Conservation (phyloP, 2,888 invertebrate genomes). For the Mamestra brassicae region DNA sequence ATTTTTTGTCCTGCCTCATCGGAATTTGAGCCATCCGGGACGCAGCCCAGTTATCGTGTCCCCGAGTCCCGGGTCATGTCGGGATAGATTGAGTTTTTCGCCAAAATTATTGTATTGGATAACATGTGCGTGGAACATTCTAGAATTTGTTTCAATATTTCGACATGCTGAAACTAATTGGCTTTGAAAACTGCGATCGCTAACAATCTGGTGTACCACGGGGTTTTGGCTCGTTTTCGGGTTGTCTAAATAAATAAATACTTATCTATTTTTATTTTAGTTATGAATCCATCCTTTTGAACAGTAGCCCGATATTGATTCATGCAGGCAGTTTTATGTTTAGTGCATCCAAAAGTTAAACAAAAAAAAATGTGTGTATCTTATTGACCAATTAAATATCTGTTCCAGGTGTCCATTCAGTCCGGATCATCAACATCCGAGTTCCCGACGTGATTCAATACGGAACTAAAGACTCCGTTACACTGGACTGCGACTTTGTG, state of each 20-base stretch:
- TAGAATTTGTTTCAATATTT: conserved; percentile 44
- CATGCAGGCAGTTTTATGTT: background rate
- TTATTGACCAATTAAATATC: background rate
- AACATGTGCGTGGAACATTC: conserved; percentile 21
- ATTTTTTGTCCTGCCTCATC: conserved; percentile 68
- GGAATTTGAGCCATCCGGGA: conserved; percentile 61
- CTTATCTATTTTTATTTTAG: background rate
- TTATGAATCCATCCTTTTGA: background rate
- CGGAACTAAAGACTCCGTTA: conserved; percentile 90
- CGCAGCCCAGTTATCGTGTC: conserved; percentile 48
- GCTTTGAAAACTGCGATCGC: conserved; percentile 15
- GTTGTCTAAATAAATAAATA: background rate
- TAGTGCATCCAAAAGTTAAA: background rate
- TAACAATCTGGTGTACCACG: conserved; percentile 14
- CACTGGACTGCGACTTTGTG: conserved; percentile 94
- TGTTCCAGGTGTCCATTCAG: conserved; percentile 88
- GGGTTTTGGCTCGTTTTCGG: conserved; percentile 4
- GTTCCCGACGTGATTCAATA: conserved; percentile 92
- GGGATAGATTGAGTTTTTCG: conserved; percentile 52
- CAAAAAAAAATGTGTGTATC: background rate
- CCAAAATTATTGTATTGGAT: conserved; percentile 41
- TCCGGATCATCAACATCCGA: conserved; percentile 91
- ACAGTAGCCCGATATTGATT: background rate
- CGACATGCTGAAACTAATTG: conserved; percentile 46
- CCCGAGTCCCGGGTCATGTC: conserved; percentile 41